Conservation (phyloP, 1,140 invertebrate genomes). For the Trichonephila inaurata region DNA sequence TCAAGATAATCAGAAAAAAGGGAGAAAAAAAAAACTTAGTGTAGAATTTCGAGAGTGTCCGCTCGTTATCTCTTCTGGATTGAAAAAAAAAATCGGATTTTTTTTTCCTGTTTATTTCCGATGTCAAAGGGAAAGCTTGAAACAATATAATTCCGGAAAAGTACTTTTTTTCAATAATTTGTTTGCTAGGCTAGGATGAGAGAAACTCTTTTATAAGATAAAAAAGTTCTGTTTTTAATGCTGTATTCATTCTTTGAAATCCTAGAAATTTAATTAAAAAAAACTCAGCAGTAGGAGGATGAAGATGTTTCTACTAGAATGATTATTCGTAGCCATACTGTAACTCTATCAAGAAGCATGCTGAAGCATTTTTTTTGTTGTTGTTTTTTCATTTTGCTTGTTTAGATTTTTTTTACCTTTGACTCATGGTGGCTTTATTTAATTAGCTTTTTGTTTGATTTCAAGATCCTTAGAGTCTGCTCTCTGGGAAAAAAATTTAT, state of each 20-base stretch:
- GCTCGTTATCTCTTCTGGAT: constrained; percentile 33
- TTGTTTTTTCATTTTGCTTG: constrained; percentile 39
- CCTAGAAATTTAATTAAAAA: constrained; percentile 72
- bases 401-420: constrained; percentile 44
- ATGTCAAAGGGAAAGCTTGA: constrained; percentile 54
- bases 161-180: constrained; percentile 64
- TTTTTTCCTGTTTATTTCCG: constrained; percentile 51
- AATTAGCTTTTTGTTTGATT: constrained; percentile 76
- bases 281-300: constrained; percentile 9
- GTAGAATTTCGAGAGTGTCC: constrained; percentile 17
- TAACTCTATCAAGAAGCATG: constrained; percentile 38
- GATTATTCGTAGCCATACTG: constrained; percentile 56
- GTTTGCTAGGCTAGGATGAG: constrained; percentile 40
- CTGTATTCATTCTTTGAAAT: constrained; percentile 70
- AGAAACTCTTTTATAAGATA: constrained; percentile 68
- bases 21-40: neutral
- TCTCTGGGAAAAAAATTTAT: constrained; percentile 60
- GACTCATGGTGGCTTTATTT: constrained; percentile 72
- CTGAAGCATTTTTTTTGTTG: constrained; percentile 3
- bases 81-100: constrained; percentile 1
- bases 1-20: constrained; percentile 21
- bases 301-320: constrained; percentile 58
- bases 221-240: constrained; percentile 65
- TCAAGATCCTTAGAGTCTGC: constrained; percentile 57
- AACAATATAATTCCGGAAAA: constrained; percentile 69